Evolutionary conservation across 1,140 invertebrate genomes (phyloP).

Genomic region (Caerostris darwini): DNA sequence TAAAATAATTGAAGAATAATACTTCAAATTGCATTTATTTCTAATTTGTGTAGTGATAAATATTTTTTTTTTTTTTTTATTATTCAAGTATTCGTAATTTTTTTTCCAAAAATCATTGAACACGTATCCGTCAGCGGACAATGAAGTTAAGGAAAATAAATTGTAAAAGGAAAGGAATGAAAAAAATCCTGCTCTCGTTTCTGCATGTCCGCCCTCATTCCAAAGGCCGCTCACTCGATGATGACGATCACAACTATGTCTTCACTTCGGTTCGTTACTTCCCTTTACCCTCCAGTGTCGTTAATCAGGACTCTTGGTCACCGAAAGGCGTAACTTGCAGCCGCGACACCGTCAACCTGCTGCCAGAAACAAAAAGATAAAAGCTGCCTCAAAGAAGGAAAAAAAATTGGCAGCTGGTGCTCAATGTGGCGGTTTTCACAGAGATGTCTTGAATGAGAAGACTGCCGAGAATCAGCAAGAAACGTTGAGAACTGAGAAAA

Average conservation of each 20-base stretch:
- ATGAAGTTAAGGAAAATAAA: conserved; percentile 14
- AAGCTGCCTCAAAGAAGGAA: neutral
- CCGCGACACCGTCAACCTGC: conserved; percentile 22
- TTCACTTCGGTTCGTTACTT: conserved; percentile 47
- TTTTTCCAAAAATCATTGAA: no score
- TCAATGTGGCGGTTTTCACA: neutral
- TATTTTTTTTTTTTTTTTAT: no score
- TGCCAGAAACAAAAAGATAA: conserved; percentile 40
- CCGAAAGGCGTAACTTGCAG: conserved; percentile 38
- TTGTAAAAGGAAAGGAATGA: neutral
- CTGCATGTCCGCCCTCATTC: conserved; percentile 43
- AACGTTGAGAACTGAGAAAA: neutral
- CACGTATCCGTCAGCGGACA: neutral
- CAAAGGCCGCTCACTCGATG: conserved; percentile 21
- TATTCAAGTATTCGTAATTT: no score
- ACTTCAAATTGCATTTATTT: no score
- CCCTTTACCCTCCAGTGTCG: conserved; percentile 43
- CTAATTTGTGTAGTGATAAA: no score
- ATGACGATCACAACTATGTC: conserved; percentile 52
- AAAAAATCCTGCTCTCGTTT: neutral
- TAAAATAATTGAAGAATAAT: no score
- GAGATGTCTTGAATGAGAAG: conserved; percentile 35
- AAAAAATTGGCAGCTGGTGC: conserved; percentile 4
- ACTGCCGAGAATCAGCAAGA: conserved; percentile 3
- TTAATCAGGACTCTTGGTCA: conserved; percentile 59